Conservation (phyloP, 92 coral and sea anemone species). For the Metridium senile region DNA sequence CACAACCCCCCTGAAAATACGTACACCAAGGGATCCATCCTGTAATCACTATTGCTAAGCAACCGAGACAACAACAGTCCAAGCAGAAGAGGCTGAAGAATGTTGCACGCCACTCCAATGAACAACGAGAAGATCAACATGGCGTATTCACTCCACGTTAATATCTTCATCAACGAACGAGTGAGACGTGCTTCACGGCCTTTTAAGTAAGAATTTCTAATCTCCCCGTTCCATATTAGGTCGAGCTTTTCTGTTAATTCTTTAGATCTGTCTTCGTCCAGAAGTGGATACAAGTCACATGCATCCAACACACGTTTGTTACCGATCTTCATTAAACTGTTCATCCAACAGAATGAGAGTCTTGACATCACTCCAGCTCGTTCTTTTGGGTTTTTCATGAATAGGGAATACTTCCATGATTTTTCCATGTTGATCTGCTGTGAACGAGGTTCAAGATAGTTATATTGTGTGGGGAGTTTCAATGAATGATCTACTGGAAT, state of each 20-base stretch:
- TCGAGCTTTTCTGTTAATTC: conserved; percentile 76
- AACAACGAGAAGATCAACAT: conserved; percentile 63
- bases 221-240: conserved; percentile 67
- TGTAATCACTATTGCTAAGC: conserved; percentile 25
- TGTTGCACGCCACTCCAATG: conserved; percentile 82
- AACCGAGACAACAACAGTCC: conserved; percentile 68
- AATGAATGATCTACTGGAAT: neutral
- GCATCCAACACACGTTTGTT: conserved; percentile 68
- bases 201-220: conserved; percentile 59
- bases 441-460: neutral
- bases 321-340: conserved; percentile 68
- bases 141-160: conserved; percentile 82
- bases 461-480: neutral
- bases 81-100: conserved; percentile 75
- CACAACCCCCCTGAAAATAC: conserved; percentile 65
- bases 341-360: conserved; percentile 79
- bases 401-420: conserved; percentile 83
- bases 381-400: conserved; percentile 87
- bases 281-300: conserved; percentile 77
- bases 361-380: conserved; percentile 80
- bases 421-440: conserved; percentile 34
- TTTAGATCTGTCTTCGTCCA: conserved; percentile 81
- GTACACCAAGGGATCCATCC: conserved; percentile 58
- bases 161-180: conserved; percentile 70
- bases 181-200: conserved; percentile 71